phyloP scores from a whole-genome alignment of 1,140 invertebrate genomes.

The Ptiloglossa arizonensis region DNA sequence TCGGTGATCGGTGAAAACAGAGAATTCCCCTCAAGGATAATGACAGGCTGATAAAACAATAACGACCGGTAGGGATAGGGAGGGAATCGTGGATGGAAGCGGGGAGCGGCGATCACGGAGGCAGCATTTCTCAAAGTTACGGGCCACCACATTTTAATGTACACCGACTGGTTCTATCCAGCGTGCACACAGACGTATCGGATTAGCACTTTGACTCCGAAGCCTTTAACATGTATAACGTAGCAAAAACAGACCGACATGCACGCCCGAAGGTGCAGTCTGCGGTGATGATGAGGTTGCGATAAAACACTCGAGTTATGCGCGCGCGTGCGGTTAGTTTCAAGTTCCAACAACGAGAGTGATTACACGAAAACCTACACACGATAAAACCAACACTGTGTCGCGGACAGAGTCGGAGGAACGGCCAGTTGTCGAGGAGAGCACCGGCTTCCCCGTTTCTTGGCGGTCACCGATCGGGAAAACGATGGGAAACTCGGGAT shows the following conservation, averaged over 20 bases:
- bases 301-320: conserved; percentile 68
- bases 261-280: conserved; percentile 63
- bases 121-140: conserved; percentile 34
- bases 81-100: background rate
- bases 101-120: background rate
- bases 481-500: no score
- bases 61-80: background rate
- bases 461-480: background rate
- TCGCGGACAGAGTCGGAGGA: conserved; percentile 5
- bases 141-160: conserved; percentile 33
- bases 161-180: conserved; percentile 44
- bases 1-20: conserved; percentile 26
- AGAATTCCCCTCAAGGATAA: conserved; percentile 20
- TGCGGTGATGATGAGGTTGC: conserved; percentile 60
- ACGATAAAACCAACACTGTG: conserved; percentile 46
- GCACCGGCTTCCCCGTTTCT: background rate
- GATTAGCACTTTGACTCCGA: conserved; percentile 60
- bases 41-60: conserved; percentile 22
- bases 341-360: conserved; percentile 62
- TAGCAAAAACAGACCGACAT: conserved; percentile 67
- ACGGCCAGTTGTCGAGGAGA: background rate
- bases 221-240: conserved; percentile 57
- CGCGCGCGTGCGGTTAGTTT: conserved; percentile 61
- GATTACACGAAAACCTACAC: conserved; percentile 55
- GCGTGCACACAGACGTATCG: conserved; percentile 53